These are phyloP conservation scores for Falco concolor DNA, from an alignment of 2,797 vertebrate genomes.

Conservation along the genomic window DNA sequence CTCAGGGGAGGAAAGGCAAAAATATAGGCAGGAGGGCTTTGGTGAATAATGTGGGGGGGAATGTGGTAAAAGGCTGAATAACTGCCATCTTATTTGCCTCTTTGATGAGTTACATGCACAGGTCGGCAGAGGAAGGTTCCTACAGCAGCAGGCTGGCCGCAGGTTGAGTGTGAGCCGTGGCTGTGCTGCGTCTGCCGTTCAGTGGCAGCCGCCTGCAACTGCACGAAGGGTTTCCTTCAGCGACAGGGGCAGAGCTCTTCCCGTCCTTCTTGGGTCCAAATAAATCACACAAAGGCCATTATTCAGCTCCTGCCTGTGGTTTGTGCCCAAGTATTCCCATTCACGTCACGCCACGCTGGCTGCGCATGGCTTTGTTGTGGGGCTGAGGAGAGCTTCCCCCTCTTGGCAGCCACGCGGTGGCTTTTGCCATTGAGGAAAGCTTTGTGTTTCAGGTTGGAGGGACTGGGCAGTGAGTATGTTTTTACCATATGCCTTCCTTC, in stretches of 20 bases:
- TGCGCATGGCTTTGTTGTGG: fast-evolving
- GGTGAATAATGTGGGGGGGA: neutral
- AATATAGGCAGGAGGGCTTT: neutral
- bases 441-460: neutral
- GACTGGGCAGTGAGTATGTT: neutral
- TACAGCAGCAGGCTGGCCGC: fast-evolving
- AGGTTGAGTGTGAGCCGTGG: fast-evolving
- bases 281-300: neutral
- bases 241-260: neutral
- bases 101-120: fast-evolving
- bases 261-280: neutral
- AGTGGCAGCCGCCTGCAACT: neutral
- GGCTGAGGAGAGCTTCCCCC: neutral
- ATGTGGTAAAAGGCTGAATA: neutral
- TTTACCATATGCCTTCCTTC: fast-evolving
- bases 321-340: neutral
- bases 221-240: neutral
- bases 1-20: neutral
- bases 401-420: fast-evolving
- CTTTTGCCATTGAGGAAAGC: neutral
- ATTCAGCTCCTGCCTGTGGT: neutral
- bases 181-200: neutral
- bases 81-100: fast-evolving
- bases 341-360: neutral
- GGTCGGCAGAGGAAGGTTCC: neutral